phyloP scores from a whole-genome alignment of 2,113 vertebrate genomes.

The Prunella fulvescens region DNA sequence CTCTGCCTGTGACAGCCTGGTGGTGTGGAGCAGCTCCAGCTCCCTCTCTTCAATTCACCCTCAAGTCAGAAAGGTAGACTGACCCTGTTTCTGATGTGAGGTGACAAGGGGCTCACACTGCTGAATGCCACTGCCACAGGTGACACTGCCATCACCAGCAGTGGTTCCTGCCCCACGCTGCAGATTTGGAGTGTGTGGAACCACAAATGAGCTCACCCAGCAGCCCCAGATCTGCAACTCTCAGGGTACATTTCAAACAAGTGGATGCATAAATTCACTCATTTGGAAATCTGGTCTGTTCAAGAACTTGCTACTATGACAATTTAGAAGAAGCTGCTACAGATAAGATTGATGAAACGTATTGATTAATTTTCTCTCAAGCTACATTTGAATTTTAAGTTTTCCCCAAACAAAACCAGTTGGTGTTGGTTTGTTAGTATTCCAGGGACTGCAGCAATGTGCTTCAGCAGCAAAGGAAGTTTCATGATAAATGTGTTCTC shows the following conservation, averaged over 20 bases:
- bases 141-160: background rate
- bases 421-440: conserved; percentile 64
- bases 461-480: conserved; percentile 63
- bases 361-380: conserved; percentile 67
- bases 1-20: background rate
- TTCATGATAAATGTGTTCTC: conserved; percentile 76
- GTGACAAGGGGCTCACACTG: background rate
- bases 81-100: background rate
- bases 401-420: conserved; percentile 51
- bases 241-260: background rate
- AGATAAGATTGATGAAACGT: conserved; percentile 47
- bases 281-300: conserved; percentile 24
- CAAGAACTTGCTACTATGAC: conserved; percentile 61
- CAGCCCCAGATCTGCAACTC: background rate
- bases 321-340: conserved; percentile 44
- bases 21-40: background rate
- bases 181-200: background rate
- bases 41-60: background rate
- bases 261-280: conserved; percentile 17
- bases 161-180: background rate
- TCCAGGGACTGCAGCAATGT: conserved; percentile 57
- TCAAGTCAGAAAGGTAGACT: background rate
- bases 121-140: background rate
- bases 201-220: background rate
- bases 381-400: conserved; percentile 67